Evolutionary conservation across 2,113 vertebrate species (phyloP).

Genomic region (Sterna hirundo): DNA sequence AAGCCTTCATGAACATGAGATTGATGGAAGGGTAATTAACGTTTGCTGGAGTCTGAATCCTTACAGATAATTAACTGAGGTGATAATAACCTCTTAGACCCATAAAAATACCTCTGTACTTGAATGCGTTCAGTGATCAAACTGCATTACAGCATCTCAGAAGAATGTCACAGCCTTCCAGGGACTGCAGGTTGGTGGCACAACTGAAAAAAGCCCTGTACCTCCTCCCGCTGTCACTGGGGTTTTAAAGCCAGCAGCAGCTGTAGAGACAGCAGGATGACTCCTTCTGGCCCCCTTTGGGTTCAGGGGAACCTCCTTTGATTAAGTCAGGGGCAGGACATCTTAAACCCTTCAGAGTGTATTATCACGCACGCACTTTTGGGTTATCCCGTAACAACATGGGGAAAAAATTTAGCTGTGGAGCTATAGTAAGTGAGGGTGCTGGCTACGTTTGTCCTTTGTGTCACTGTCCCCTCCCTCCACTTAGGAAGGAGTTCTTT

Average conservation of each 20-base stretch:
- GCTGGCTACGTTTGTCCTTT: not conserved
- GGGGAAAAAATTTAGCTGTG: not conserved
- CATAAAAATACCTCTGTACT: not conserved
- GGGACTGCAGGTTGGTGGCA: not conserved
- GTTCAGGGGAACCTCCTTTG: not conserved
- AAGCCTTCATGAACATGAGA: not conserved
- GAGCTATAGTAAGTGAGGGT: not conserved
- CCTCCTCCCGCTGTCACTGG: not conserved
- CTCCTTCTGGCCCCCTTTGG: not conserved
- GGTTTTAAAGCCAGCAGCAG: not conserved
- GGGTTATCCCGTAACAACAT: not conserved
- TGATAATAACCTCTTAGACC: slow-evolving; percentile 20
- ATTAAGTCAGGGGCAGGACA: not conserved
- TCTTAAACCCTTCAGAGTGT: not conserved
- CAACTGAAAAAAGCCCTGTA: not conserved
- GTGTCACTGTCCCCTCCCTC: not conserved
- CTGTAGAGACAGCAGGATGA: not conserved
- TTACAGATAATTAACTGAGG: slow-evolving; percentile 49
- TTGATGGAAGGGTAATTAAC: slow-evolving; percentile 28
- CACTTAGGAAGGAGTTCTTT: too few relatives aligned
- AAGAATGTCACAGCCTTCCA: not conserved
- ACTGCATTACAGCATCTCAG: slow-evolving; percentile 12
- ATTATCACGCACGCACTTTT: not conserved
- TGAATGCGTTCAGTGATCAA: not conserved
- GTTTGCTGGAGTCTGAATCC: not conserved